Base-by-base conservation (phyloP, 2,797 vertebrate species). In the Micromesistius poutassou region DNA sequence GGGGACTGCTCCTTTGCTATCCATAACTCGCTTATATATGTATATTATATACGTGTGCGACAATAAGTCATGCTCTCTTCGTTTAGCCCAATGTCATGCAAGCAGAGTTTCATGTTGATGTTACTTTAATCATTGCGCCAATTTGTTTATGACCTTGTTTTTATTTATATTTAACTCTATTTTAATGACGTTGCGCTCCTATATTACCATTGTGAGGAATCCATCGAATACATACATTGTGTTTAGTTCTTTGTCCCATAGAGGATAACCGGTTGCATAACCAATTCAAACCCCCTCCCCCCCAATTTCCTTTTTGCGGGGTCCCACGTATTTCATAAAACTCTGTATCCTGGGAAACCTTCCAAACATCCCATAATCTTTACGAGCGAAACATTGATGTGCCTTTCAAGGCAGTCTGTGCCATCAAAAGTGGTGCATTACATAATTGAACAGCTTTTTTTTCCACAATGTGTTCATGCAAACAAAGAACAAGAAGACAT, bases 221-320 rank as follows among this genome's bases (percentile, higher is more conserved):
- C 2, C 36, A 38, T 38, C 9, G 36, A 38, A 38, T 38, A 38
- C 8, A 38, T 38, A 8, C 36, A 38, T 38, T 38, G 36, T 38
- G 8, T 38, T 1, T 8, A 46, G 42, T 46, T 16, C 42, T 46
- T 46, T 13, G 2, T 12, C 42, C 42, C 13, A 16, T 46, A 46
- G 46, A 50, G 3, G 2, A 16, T 42, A 28, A 5, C 73, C 14
- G 12, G 74, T 93, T 91, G 84, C 82, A 82, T 88, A 90, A 68
- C 62, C 22, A 1, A 25, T 5, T n/a, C 62, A 8, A n/a, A 5
- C 62, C 62, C 62, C 7, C 42, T 46, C 42, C 42, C 13, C 42
- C 16, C 42, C 16, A 46, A 46, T 38, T 10, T 38, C 9, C 9
- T 38, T 10, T 82, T 83, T 80, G 82, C 86, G 87, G 85, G 83